Conservation (phyloP, 2,113 vertebrate species). For the Marmota flaviventris region DNA sequence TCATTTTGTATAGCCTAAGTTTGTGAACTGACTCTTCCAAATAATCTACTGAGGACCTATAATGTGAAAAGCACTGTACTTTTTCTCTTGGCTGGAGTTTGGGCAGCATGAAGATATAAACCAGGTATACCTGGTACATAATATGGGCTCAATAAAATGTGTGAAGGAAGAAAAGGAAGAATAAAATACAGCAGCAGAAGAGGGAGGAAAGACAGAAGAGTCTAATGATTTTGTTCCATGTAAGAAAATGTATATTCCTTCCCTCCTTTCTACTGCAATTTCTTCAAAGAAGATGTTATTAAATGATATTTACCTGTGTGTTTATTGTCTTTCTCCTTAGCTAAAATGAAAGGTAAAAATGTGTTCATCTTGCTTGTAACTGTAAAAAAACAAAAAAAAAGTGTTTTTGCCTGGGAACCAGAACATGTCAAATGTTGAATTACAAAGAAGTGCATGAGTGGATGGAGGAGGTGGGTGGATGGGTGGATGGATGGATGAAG, state of each 20-base stretch:
- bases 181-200: neutral
- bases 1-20: constrained; percentile 35
- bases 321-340: neutral
- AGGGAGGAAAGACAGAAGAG: neutral
- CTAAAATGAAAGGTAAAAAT: constrained; percentile 13
- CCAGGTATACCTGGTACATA: neutral
- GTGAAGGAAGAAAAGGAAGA: neutral
- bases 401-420: neutral
- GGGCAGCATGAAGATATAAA: neutral
- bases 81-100: neutral
- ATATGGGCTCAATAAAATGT: neutral
- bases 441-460: neutral
- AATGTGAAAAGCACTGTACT: neutral
- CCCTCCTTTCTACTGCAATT: neutral
- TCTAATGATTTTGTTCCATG: neutral
- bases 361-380: neutral
- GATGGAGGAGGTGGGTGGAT: neutral
- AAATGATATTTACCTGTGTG: neutral
- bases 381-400: neutral
- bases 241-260: neutral
- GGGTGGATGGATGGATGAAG: neutral
- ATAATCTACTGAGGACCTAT: neutral
- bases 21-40: constrained; percentile 45
- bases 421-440: neutral
- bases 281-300: neutral